Conservation (phyloP, 2,888 invertebrate genomes). For the Drosophila infuscata region DNA sequence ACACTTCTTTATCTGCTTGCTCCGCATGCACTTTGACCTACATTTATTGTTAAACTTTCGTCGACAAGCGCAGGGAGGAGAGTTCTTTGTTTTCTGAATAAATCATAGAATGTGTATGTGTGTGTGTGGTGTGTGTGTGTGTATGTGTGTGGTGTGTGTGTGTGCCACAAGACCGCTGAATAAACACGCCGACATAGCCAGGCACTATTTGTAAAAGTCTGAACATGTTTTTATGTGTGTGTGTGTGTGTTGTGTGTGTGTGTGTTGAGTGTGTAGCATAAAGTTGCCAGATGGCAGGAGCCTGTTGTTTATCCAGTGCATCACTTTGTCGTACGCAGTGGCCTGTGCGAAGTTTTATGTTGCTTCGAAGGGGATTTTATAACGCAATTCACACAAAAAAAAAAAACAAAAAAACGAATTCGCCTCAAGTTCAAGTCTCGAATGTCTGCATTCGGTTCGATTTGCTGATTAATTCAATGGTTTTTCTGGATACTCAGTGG, state of each 20-base stretch:
- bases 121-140: slow-evolving; percentile 43
- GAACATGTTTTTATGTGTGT: not conserved
- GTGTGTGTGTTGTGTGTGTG: slow-evolving; percentile 11
- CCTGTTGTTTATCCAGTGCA: slow-evolving; percentile 55
- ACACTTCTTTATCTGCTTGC: slow-evolving; percentile 4
- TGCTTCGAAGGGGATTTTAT: not conserved
- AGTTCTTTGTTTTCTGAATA: slow-evolving; percentile 67
- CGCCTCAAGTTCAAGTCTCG: slow-evolving; percentile 3
- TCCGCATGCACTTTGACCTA: slow-evolving; percentile 52
- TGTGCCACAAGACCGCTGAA: slow-evolving; percentile 62
- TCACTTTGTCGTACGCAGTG: slow-evolving; percentile 52
- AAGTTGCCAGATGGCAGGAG: slow-evolving; percentile 40
- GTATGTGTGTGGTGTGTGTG: slow-evolving; percentile 33
- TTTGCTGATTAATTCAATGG: slow-evolving; percentile 9
- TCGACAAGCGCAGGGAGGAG: slow-evolving; percentile 1
- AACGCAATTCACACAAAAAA: not conserved
- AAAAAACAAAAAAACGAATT: not conserved
- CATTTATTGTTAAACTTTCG: slow-evolving; percentile 34
- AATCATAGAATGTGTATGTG: slow-evolving; percentile 67
- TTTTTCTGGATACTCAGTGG: not conserved
- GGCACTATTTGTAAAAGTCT: no score
- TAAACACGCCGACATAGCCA: slow-evolving; percentile 41
- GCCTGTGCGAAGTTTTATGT: slow-evolving; percentile 32
- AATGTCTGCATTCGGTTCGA: slow-evolving; percentile 10
- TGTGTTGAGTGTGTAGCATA: slow-evolving; percentile 20